Evolutionary conservation across 2,113 vertebrate species (phyloP).

Genomic region (Paracanthobrama guichenoti): DNA sequence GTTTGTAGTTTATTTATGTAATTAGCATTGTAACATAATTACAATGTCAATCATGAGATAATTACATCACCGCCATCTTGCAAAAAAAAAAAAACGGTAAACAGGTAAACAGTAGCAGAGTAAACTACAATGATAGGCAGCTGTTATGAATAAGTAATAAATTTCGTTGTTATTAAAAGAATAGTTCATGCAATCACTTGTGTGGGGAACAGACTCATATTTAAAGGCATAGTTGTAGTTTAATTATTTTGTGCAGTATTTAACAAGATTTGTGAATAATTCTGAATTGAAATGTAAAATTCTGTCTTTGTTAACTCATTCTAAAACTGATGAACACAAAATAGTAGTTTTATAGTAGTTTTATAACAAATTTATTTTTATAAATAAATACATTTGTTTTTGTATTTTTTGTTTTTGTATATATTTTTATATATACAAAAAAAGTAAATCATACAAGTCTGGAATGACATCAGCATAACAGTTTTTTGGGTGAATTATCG

Average conservation of each 20-base stretch:
- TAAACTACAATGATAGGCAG: neutral
- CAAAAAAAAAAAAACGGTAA: neutral
- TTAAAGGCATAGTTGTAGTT: too few species aligned
- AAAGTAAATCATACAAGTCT: neutral
- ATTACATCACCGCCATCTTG: neutral
- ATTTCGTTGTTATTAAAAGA: too few species aligned
- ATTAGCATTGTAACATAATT: slow-evolving; percentile 32
- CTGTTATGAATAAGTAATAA: neutral
- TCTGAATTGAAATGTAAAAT: neutral
- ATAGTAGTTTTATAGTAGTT: too few species aligned
- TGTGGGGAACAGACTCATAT: too few species aligned
- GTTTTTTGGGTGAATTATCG: neutral
- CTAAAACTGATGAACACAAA: neutral
- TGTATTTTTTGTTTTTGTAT: too few species aligned
- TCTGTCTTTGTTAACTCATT: neutral
- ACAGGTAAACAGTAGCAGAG: neutral
- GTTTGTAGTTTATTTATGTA: slow-evolving; percentile 29
- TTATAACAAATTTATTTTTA: too few species aligned
- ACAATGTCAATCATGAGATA: slow-evolving; percentile 28
- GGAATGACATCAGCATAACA: neutral
- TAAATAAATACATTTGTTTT: too few species aligned
- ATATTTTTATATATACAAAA: too few species aligned
- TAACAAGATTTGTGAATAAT: neutral
- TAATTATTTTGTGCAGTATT: neutral
- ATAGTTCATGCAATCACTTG: too few species aligned